Evolutionary conservation across 2,888 invertebrate species (phyloP).

Genomic region (Drosophila neotestacea): DNA sequence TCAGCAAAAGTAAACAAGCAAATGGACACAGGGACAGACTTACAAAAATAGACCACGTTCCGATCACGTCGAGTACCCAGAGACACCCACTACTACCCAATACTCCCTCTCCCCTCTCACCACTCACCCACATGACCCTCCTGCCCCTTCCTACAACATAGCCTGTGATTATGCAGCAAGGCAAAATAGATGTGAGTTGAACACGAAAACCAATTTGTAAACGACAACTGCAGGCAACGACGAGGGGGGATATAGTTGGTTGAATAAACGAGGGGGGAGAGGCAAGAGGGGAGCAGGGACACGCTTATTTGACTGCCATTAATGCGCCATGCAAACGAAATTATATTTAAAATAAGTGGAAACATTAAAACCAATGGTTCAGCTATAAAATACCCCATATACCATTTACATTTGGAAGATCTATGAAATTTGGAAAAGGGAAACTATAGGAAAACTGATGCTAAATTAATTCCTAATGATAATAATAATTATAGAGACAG

Average conservation of each 20-base stretch:
- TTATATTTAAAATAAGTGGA: conserved; percentile 60
- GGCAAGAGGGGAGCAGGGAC: conserved; percentile 24
- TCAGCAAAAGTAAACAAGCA: conserved; percentile 73
- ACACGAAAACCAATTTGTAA: conserved; percentile 80
- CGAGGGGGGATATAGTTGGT: conserved; percentile 2
- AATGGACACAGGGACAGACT: conserved; percentile 41
- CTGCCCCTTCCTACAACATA: not conserved
- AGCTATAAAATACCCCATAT: conserved; percentile 22
- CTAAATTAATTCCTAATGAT: not conserved
- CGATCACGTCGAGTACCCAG: conserved; percentile 62
- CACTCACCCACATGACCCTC: conserved; percentile 6
- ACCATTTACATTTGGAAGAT: conserved; percentile 7
- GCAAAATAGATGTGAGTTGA: conserved; percentile 71
- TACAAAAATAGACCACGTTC: conserved; percentile 47
- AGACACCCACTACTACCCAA: conserved; percentile 20
- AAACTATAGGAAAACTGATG: not conserved
- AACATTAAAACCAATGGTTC: not conserved
- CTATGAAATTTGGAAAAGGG: not conserved
- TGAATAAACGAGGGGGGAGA: not conserved
- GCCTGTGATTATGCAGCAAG: conserved; percentile 72
- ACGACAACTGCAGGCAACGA: conserved; percentile 66
- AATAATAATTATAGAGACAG: not conserved
- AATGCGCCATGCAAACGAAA: conserved; percentile 64
- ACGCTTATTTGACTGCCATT: conserved; percentile 71
- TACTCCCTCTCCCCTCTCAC: not conserved